phyloP scores from a whole-genome alignment of 2,888 invertebrate genomes.

The Choristoneura rosaceana region DNA sequence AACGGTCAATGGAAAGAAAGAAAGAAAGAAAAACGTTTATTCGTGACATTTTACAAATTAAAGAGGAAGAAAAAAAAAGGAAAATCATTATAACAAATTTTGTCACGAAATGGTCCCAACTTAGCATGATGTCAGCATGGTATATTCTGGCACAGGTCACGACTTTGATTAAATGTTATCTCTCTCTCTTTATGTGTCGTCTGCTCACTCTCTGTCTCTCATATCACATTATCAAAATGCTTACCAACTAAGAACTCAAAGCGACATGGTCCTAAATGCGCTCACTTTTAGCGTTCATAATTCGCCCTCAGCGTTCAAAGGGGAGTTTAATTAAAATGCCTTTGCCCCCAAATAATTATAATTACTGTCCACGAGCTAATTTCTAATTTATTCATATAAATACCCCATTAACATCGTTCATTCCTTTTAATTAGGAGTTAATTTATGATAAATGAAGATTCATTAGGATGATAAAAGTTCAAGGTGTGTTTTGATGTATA shows the following conservation, averaged over 20 bases:
- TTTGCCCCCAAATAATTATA: constrained; percentile 10
- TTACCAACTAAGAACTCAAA: background rate
- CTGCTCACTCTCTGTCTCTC: no score
- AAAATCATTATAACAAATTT: no score
- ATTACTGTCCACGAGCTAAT: constrained; percentile 12
- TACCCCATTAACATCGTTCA: constrained; percentile 18
- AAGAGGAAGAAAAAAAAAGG: no score
- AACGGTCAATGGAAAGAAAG: no score
- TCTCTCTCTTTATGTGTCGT: no score
- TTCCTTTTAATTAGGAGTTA: constrained; percentile 25
- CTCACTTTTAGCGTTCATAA: background rate
- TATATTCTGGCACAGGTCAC: no score
- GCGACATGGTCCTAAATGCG: background rate
- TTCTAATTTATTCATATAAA: constrained; percentile 27
- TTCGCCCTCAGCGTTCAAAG: constrained; percentile 8
- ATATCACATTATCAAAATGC: no score
- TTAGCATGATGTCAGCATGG: no score
- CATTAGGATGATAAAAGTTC: constrained; percentile 15
- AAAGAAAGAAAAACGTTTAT: no score
- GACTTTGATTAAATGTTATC: no score
- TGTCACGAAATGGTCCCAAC: no score
- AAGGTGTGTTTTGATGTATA: background rate
- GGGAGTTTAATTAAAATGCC: constrained; percentile 11
- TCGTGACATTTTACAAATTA: no score
- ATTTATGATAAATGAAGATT: constrained; percentile 19